Evolutionary conservation across 2,888 invertebrate species (phyloP).

Genomic region (Mythimna vitellina): DNA sequence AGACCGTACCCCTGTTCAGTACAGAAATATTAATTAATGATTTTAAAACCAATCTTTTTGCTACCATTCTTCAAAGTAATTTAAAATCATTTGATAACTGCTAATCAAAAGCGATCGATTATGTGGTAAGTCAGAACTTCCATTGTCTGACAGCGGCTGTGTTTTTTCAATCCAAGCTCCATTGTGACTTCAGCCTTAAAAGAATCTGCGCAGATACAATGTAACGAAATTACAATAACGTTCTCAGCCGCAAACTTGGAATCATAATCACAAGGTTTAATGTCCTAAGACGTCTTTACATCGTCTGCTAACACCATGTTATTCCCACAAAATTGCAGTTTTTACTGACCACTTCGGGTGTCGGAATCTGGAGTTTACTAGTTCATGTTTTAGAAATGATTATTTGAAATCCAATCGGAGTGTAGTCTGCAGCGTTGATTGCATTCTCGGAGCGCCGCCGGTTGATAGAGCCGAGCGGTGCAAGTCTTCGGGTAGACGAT

Average conservation of each 20-base stretch:
- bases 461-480: constrained; percentile 41
- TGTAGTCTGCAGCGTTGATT: constrained; percentile 64
- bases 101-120: constrained; percentile 30
- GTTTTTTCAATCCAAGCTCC: constrained; percentile 31
- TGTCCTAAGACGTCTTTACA: constrained; percentile 27
- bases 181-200: constrained; percentile 32
- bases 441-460: constrained; percentile 54
- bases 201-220: constrained; percentile 33
- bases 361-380: constrained; percentile 49
- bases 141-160: constrained; percentile 30
- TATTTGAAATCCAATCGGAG: constrained; percentile 69
- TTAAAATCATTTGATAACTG: constrained; percentile 22
- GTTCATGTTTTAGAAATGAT: constrained; percentile 60
- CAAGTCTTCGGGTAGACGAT: constrained; percentile 37
- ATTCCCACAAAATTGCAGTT: constrained; percentile 49
- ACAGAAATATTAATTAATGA: background rate
- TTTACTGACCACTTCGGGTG: constrained; percentile 41
- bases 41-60: constrained; percentile 11
- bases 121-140: constrained; percentile 28
- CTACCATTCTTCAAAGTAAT: constrained; percentile 14
- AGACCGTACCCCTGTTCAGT: background rate
- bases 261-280: constrained; percentile 36
- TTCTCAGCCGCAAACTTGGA: constrained; percentile 21
- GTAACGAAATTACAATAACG: constrained; percentile 42
- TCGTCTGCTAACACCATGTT: constrained; percentile 20